Conservation (phyloP, 2,888 invertebrate species). For the Conchocele bisecta region DNA sequence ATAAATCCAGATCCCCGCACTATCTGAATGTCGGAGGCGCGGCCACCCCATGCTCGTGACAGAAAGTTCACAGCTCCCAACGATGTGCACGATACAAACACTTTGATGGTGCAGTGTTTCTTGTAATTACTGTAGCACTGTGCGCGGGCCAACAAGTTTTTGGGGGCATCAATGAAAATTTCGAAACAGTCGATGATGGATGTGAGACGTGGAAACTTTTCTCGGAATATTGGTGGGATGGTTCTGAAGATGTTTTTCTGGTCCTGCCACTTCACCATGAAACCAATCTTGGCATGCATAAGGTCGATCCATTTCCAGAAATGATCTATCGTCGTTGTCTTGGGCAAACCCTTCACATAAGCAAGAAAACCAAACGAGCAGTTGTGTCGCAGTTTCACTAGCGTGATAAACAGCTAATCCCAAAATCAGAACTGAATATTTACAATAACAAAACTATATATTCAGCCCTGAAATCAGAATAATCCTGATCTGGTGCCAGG, state of each 20-base stretch:
- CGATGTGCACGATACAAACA: slow-evolving; percentile 34
- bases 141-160: slow-evolving; percentile 24
- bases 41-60: slow-evolving; percentile 53
- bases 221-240: slow-evolving; percentile 18
- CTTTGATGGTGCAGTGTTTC: slow-evolving; percentile 41
- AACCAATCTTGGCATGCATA: slow-evolving; percentile 28
- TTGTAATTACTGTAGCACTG: slow-evolving; percentile 45
- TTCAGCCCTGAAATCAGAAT: too few species aligned
- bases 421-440: too few species aligned
- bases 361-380: slow-evolving; percentile 30
- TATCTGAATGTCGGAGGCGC: slow-evolving; percentile 55
- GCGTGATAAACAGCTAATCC: slow-evolving; percentile 39
- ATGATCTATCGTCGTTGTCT: slow-evolving; percentile 16
- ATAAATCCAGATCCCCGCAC: slow-evolving; percentile 49
- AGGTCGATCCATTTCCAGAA: slow-evolving; percentile 52
- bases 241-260: slow-evolving; percentile 26
- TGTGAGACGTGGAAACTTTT: slow-evolving; percentile 32
- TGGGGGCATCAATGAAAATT: slow-evolving; percentile 39
- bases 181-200: slow-evolving; percentile 44
- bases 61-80: slow-evolving; percentile 47
- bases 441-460: too few species aligned
- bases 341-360: slow-evolving; percentile 23
- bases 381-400: slow-evolving; percentile 45
- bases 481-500: too few species aligned
- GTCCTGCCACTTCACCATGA: slow-evolving; percentile 42